A percentile compares a stretch with the other conserved stretches of the same genome.
phyloP scores from a whole-genome alignment of 2,888 invertebrate genomes.

The Phyto melanocephala region DNA sequence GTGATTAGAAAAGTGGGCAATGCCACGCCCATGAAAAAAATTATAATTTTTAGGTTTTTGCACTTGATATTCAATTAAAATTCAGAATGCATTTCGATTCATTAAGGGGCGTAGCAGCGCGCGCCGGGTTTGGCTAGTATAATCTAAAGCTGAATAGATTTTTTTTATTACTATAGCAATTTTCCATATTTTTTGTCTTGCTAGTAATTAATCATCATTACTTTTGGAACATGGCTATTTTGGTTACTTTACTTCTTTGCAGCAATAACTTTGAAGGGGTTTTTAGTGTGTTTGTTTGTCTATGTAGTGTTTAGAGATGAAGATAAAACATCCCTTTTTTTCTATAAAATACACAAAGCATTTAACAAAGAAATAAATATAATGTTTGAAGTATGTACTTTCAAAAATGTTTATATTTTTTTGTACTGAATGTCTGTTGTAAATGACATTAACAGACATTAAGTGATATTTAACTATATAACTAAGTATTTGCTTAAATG shows the following conservation, averaged over 20 bases:
- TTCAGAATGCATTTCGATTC: too few species aligned
- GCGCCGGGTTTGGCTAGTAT: too few species aligned
- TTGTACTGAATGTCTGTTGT: slow-evolving; percentile 1
- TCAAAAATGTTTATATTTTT: neutral
- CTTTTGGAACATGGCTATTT: slow-evolving; percentile 9
- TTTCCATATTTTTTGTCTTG: slow-evolving; percentile 15
- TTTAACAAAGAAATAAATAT: slow-evolving; percentile 34
- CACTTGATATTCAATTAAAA: too few species aligned
- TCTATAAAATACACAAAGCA: neutral
- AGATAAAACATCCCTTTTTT: slow-evolving; percentile 4
- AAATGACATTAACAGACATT: slow-evolving; percentile 63
- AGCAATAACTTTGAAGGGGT: slow-evolving; percentile 28
- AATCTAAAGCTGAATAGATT: neutral
- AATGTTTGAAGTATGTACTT: slow-evolving; percentile 42
- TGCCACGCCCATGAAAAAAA: too few species aligned
- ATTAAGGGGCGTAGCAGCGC: too few species aligned
- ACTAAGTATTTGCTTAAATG: slow-evolving; percentile 22
- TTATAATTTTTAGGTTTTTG: too few species aligned
- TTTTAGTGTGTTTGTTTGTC: neutral
- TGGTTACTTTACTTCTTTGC: neutral
- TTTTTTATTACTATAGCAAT: neutral
- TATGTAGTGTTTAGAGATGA: slow-evolving; percentile 9
- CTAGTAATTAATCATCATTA: slow-evolving; percentile 60
- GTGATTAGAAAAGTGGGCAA: too few species aligned
- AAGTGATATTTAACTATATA: slow-evolving; percentile 55